phyloP scores from a whole-genome alignment of 2,113 vertebrate genomes.

The Scatophagus argus region DNA sequence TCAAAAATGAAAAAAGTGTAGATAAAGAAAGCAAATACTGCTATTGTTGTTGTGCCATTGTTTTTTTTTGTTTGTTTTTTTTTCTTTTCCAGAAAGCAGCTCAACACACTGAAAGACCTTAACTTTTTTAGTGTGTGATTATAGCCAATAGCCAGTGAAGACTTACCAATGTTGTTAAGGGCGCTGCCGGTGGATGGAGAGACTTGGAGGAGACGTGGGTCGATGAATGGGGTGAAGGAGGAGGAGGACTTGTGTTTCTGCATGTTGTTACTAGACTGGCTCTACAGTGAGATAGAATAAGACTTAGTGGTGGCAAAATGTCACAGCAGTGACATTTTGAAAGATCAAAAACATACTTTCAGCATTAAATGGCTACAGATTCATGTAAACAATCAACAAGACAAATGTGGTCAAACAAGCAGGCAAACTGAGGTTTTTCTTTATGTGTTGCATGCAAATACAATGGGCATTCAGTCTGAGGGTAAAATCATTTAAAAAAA shows the following conservation, averaged over 20 bases:
- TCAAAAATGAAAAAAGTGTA: not conserved
- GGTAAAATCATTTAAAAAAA: constrained; percentile 43
- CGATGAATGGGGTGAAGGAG: constrained; percentile 99
- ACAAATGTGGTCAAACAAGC: constrained; percentile 62
- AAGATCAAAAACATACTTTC: not conserved
- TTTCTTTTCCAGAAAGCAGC: not conserved
- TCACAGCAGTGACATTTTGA: not conserved
- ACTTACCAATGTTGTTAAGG: constrained; percentile 96
- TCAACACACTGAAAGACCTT: not conserved
- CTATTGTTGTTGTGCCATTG: not conserved
- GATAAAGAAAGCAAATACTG: not conserved
- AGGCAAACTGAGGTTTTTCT: constrained; percentile 56
- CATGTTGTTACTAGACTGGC: constrained; percentile 97
- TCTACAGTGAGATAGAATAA: constrained; percentile 78
- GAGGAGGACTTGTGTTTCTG: constrained; percentile 99
- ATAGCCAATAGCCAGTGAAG: not conserved
- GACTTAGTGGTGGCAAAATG: constrained; percentile 2
- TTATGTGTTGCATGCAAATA: constrained; percentile 51
- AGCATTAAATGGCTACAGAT: not conserved
- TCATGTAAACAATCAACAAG: not conserved
- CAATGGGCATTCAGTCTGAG: constrained; percentile 28
- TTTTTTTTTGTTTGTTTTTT: too few relatives aligned
- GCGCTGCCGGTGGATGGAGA: constrained; percentile 97
- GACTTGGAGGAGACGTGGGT: constrained; percentile 98
- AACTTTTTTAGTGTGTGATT: not conserved